These are phyloP conservation scores for Hyperoplus immaculatus DNA, from an alignment of 2,797 vertebrate species.

Conservation along the genomic window DNA sequence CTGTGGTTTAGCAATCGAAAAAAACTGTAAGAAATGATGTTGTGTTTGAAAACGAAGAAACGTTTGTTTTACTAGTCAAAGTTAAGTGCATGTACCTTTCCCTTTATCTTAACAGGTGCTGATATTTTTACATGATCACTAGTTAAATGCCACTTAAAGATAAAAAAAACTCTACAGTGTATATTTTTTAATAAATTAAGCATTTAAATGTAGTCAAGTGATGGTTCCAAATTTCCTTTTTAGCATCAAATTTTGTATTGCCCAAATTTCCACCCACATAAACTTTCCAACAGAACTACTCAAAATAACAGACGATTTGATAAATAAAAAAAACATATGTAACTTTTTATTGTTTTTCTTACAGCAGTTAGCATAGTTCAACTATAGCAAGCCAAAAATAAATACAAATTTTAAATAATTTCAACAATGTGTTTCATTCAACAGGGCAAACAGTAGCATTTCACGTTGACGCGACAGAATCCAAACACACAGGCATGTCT, in stretches of 20 bases:
- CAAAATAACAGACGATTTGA: slow-evolving; percentile 33
- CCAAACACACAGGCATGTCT: slow-evolving; percentile 50
- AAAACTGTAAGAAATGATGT: neutral
- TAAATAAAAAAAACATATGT: slow-evolving; percentile 63
- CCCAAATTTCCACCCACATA: neutral
- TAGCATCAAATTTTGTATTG: neutral
- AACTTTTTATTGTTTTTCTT: slow-evolving; percentile 74
- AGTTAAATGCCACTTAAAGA: neutral
- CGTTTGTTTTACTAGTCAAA: neutral
- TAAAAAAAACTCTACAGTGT: neutral
- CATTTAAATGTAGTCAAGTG: slow-evolving; percentile 9
- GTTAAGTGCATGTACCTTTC: neutral
- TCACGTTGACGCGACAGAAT: slow-evolving; percentile 68
- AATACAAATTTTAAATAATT: slow-evolving; percentile 86
- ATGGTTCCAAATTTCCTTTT: neutral
- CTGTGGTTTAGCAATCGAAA: too few species aligned
- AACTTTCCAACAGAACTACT: neutral
- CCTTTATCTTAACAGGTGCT: neutral
- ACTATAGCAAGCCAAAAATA: slow-evolving; percentile 85
- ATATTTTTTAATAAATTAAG: neutral
- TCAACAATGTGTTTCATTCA: slow-evolving; percentile 78
- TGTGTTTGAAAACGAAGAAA: neutral
- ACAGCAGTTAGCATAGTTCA: slow-evolving; percentile 82
- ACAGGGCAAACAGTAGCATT: slow-evolving; percentile 79
- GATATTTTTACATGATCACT: neutral